Evolutionary conservation across 92 coral and sea anemone species (phyloP).

Genomic region (Siderastrea radians): DNA sequence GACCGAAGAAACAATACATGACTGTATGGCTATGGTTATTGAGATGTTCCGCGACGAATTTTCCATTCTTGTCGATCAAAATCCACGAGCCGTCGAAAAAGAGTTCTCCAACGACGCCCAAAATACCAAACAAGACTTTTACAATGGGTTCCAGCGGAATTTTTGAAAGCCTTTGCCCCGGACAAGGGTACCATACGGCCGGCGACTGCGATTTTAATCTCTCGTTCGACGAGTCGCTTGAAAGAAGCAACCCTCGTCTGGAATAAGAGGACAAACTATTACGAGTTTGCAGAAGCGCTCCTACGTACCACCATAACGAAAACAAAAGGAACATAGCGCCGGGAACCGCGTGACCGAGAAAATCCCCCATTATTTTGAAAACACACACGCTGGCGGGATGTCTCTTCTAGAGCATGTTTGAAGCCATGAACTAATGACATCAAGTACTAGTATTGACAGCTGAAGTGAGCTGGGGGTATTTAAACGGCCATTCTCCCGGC

Average conservation of each 20-base stretch:
- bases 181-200: conserved; percentile 48
- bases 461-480: not conserved
- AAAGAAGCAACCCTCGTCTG: conserved; percentile 17
- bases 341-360: conserved; percentile 86
- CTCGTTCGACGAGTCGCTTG: not conserved
- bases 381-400: not conserved
- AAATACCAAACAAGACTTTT: conserved; percentile 58
- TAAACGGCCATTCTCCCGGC: not conserved
- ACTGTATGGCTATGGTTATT: conserved; percentile 86
- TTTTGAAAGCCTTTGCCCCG: conserved; percentile 38
- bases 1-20: conserved; percentile 89
- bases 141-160: conserved; percentile 84
- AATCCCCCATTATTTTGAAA: conserved; percentile 78
- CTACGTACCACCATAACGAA: conserved; percentile 86
- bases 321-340: conserved; percentile 71
- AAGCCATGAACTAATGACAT: not conserved
- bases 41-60: conserved; percentile 59
- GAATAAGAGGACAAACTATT: not conserved
- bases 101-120: conserved; percentile 75
- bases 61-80: conserved; percentile 66
- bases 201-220: conserved; percentile 16
- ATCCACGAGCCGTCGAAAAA: conserved; percentile 60
- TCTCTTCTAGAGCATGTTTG: no score
- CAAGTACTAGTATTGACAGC: not conserved
- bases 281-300: conserved; percentile 46